phyloP scores from a whole-genome alignment of 2,113 vertebrate species.

The Oreocharis arfaki region DNA sequence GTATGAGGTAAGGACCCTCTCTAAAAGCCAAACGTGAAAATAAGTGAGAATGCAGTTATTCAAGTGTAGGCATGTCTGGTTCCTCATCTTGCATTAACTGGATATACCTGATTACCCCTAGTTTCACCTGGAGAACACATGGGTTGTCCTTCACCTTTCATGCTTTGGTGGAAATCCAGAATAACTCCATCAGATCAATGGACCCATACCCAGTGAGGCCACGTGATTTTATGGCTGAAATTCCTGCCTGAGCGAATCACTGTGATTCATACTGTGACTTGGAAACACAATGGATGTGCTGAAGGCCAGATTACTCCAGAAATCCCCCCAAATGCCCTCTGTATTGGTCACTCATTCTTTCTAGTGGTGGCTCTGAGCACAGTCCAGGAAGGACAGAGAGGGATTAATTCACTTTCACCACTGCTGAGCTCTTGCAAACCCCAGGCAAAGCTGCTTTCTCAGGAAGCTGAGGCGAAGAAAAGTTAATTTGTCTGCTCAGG shows the following conservation, averaged over 20 bases:
- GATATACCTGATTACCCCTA: neutral
- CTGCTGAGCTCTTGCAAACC: neutral
- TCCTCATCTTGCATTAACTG: neutral
- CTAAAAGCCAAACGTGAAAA: neutral
- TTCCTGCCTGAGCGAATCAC: neutral
- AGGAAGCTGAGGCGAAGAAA: neutral
- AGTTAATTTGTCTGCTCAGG: neutral
- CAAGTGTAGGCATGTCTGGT: neutral
- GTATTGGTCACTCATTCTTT: neutral
- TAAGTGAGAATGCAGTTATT: neutral
- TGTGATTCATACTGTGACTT: neutral
- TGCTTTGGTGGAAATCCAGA: neutral
- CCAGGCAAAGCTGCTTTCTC: neutral
- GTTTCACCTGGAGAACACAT: neutral
- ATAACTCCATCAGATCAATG: neutral
- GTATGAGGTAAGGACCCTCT: neutral
- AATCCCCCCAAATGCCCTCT: neutral
- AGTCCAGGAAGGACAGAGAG: neutral
- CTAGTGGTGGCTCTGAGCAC: neutral
- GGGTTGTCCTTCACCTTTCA: neutral
- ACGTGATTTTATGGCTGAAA: accelerated
- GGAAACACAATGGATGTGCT: neutral
- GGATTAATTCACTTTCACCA: neutral
- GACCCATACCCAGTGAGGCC: neutral
- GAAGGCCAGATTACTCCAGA: neutral